These are phyloP conservation scores for Albula goreensis DNA, from an alignment of 2,113 vertebrate species.

Conservation along the genomic window DNA sequence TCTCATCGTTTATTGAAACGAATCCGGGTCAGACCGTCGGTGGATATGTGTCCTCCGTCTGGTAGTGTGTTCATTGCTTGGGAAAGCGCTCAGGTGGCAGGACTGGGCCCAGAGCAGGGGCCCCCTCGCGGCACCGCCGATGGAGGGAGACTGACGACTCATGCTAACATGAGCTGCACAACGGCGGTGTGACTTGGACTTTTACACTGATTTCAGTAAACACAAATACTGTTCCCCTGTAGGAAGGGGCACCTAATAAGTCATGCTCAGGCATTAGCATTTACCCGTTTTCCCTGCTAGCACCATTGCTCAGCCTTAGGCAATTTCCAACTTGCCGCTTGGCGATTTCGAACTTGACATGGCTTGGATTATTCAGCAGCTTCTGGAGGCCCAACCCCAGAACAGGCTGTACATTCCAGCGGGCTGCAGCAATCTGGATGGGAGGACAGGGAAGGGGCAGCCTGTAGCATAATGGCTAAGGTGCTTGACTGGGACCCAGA, in stretches of 20 bases:
- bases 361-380: neutral
- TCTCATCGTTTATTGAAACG: slow-evolving; percentile 51
- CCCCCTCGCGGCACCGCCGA: slow-evolving; percentile 31
- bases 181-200: neutral
- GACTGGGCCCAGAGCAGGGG: slow-evolving; percentile 31
- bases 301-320: neutral
- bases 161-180: slow-evolving; percentile 9
- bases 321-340: neutral
- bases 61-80: slow-evolving; percentile 48
- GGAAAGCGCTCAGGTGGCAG: slow-evolving; percentile 40
- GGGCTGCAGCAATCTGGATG: neutral
- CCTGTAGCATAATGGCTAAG: no score
- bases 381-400: neutral
- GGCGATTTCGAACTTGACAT: neutral
- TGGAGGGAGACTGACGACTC: slow-evolving; percentile 24
- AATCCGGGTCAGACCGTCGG: slow-evolving; percentile 49
- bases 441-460: neutral
- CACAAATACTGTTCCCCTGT: neutral
- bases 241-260: neutral
- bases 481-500: no score
- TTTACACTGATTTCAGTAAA: neutral
- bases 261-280: neutral
- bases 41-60: slow-evolving; percentile 44
- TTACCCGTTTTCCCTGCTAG: neutral
- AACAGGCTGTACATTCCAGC: neutral